Evolutionary conservation across 1,140 invertebrate species (phyloP).

Genomic region (Oncopeltus fasciatus): DNA sequence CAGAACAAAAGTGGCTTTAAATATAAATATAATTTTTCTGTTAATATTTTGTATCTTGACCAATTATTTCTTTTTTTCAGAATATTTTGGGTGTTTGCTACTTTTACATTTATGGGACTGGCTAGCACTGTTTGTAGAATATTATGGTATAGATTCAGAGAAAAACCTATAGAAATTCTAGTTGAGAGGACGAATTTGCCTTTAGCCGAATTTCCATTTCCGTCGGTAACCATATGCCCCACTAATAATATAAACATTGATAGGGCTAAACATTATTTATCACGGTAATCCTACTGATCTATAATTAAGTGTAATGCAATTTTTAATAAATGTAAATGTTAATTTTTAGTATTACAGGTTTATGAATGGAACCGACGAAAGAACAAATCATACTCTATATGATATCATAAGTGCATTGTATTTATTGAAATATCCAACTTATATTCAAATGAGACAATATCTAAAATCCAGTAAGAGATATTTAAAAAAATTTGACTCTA

Average conservation of each 20-base stretch:
- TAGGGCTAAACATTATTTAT: background rate
- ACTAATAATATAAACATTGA: background rate
- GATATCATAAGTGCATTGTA: background rate
- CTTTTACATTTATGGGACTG: background rate
- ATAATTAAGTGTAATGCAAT: no score
- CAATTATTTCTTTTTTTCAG: background rate
- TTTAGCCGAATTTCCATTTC: background rate
- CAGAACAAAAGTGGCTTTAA: no score
- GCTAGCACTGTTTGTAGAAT: background rate
- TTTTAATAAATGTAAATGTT: no score
- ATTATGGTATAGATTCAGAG: background rate
- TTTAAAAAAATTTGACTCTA: background rate
- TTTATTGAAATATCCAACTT: background rate
- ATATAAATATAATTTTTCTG: no score
- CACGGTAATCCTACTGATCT: background rate
- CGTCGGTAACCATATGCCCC: background rate
- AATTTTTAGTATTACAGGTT: no score
- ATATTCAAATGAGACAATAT: background rate
- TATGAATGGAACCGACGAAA: background rate
- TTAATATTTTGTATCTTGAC: no score
- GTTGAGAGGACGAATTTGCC: background rate
- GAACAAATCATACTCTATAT: background rate
- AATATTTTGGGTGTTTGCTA: background rate
- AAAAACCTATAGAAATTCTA: background rate
- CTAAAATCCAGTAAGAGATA: background rate